A percentile compares a stretch with the other conserved stretches of the same genome.
Conservation (phyloP, 2,888 invertebrate species). For the Julus scandinavius region DNA sequence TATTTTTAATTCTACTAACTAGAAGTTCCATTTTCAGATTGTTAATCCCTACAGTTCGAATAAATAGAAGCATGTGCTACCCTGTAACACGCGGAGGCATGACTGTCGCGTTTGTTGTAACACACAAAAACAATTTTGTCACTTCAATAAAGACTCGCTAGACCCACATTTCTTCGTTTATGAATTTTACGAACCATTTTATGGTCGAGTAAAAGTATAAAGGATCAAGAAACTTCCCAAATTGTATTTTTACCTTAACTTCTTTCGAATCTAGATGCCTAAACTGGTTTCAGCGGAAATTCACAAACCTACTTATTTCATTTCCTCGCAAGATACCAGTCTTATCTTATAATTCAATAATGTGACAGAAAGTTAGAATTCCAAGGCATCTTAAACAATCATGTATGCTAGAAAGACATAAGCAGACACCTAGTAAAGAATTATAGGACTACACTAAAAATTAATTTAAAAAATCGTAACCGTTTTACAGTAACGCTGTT, state of each 20-base stretch:
- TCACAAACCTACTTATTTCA: background rate
- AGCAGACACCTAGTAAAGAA: too few relatives aligned
- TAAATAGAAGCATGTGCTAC: too few relatives aligned
- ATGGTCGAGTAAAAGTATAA: conserved; percentile 11
- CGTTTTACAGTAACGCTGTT: too few relatives aligned
- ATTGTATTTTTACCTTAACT: conserved; percentile 9
- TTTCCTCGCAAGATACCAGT: background rate
- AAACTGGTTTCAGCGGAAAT: background rate
- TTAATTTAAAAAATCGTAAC: too few relatives aligned
- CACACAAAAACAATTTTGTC: background rate
- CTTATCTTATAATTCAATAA: background rate
- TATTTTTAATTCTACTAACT: too few relatives aligned
- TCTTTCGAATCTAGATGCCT: background rate
- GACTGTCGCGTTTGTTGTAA: background rate
- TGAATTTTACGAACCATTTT: conserved; percentile 10
- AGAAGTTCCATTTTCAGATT: too few relatives aligned
- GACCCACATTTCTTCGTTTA: background rate
- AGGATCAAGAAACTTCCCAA: background rate
- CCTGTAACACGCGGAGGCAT: background rate
- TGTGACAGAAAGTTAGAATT: background rate
- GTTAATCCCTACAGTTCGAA: too few relatives aligned
- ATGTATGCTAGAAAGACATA: too few relatives aligned
- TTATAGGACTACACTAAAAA: too few relatives aligned
- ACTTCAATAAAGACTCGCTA: background rate
- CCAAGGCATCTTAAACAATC: background rate